These are phyloP conservation scores for Drosophila ironensis DNA, from an alignment of 1,140 invertebrate genomes.

Conservation along the genomic window DNA sequence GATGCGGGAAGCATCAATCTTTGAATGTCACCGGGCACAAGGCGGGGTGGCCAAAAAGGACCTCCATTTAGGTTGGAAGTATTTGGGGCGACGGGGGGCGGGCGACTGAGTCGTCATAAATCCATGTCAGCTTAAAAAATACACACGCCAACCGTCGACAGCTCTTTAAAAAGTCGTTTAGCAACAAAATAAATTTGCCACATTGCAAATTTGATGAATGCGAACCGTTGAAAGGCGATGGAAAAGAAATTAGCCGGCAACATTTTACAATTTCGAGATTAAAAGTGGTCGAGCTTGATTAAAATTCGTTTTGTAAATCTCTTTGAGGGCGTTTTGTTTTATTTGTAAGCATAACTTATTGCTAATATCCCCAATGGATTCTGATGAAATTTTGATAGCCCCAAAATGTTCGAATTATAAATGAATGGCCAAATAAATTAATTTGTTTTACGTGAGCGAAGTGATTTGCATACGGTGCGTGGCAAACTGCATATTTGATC, in stretches of 20 bases:
- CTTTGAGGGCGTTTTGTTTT: no score
- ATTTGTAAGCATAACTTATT: no score
- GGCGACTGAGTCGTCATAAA: constrained; percentile 53
- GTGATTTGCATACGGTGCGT: constrained; percentile 7
- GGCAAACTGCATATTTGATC: constrained; percentile 8
- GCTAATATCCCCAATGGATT: no score
- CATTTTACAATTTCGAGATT: neutral
- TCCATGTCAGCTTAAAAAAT: constrained; percentile 68
- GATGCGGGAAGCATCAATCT: constrained; percentile 72
- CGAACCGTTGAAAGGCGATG: neutral
- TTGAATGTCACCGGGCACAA: constrained; percentile 60
- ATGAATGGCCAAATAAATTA: constrained; percentile 7
- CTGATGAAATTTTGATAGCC: neutral
- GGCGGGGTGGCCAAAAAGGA: neutral
- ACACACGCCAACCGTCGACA: constrained; percentile 49
- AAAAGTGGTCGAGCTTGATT: no score
- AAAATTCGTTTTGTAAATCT: no score
- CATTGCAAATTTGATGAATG: constrained; percentile 54
- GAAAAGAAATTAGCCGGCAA: neutral
- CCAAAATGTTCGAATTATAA: neutral
- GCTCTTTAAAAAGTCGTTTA: constrained; percentile 72
- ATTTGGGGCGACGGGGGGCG: neutral
- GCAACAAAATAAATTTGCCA: constrained; percentile 52
- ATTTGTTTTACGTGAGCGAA: neutral
- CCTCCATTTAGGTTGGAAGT: neutral